These are phyloP conservation scores for Nanger granti DNA, from an alignment of 2,113 vertebrate species.

Conservation along the genomic window DNA sequence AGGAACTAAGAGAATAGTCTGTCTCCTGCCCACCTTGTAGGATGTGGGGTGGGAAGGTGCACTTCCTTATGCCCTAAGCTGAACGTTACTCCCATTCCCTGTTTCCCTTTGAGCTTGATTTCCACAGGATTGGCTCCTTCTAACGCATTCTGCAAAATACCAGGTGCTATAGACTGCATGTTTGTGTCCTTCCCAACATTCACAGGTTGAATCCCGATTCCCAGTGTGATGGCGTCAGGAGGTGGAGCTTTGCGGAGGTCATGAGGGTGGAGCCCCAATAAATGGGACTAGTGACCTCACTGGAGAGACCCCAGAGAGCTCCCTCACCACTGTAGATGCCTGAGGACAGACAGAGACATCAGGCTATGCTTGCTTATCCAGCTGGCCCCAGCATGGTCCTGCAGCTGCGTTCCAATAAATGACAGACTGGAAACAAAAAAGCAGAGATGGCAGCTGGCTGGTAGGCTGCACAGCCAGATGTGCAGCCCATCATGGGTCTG, in stretches of 20 bases:
- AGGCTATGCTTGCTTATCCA: not conserved
- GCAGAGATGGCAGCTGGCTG: not conserved
- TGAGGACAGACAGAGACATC: not conserved
- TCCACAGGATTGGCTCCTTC: not conserved
- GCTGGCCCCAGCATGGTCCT: not conserved
- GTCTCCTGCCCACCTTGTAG: not conserved
- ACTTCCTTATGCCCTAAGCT: not conserved
- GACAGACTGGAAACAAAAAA: not conserved
- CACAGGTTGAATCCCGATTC: not conserved
- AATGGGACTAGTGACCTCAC: not conserved
- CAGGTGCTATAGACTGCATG: not conserved
- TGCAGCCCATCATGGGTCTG: not conserved
- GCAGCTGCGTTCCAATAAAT: not conserved
- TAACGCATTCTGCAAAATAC: not conserved
- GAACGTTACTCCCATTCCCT: not conserved
- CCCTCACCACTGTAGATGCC: not conserved
- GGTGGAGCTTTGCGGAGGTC: not conserved
- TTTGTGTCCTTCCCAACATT: not conserved
- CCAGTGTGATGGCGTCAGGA: not conserved
- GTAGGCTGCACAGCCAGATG: not conserved
- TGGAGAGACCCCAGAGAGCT: not conserved
- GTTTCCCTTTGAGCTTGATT: not conserved
- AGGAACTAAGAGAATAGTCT: not conserved
- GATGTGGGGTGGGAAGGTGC: not conserved
- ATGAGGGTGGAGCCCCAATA: not conserved